These are phyloP conservation scores for Calyptommatus sinebrachiatus DNA, from an alignment of 2,113 vertebrate species.

Conservation along the genomic window DNA sequence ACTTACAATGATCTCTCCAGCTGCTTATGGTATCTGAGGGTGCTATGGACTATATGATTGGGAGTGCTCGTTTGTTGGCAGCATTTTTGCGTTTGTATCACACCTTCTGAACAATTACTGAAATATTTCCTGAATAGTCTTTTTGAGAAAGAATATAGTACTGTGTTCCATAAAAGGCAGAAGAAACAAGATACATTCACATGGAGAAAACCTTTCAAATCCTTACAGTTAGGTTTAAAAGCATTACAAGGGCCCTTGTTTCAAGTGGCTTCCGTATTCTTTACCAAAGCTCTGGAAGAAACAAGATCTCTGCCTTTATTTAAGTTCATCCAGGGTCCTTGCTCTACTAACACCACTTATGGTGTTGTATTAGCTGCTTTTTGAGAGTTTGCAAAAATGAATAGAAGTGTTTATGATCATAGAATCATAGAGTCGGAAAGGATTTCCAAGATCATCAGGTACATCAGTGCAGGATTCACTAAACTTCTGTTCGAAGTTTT, in stretches of 20 bases:
- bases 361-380: not conserved
- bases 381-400: not conserved
- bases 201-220: slow-evolving; percentile 35
- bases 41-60: not conserved
- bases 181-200: slow-evolving; percentile 35
- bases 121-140: slow-evolving; percentile 21
- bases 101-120: not conserved
- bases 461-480: no score
- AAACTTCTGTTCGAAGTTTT: no score
- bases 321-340: not conserved
- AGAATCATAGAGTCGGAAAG: no score
- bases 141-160: not conserved
- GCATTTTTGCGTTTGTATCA: not conserved
- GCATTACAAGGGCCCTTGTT: slow-evolving; percentile 16
- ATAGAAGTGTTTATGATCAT: not conserved
- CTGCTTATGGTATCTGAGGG: not conserved
- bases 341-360: rapidly evolving
- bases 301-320: not conserved
- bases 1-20: not conserved
- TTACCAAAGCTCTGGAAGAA: not conserved
- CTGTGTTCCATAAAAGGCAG: slow-evolving; percentile 28
- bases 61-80: not conserved
- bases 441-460: no score
- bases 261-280: slow-evolving; percentile 1
- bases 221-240: slow-evolving; percentile 20